Conservation (phyloP, 2,113 vertebrate genomes). For the Microcebus griseorufus region DNA sequence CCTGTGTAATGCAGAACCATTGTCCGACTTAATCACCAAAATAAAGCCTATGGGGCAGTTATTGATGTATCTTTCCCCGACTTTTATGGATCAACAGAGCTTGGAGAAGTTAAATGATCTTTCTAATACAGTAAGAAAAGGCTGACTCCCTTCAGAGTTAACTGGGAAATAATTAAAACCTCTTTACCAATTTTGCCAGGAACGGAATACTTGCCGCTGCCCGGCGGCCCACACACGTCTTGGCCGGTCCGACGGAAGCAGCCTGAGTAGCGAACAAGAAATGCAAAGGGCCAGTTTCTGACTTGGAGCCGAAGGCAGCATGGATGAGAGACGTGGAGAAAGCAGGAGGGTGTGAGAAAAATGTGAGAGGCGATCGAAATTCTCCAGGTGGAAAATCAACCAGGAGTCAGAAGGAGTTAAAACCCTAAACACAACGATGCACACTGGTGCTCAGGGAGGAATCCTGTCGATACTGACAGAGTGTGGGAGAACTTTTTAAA, state of each 20-base stretch:
- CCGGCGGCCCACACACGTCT: not conserved
- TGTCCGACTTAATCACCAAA: not conserved
- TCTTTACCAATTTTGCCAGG: not conserved
- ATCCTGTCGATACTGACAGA: not conserved
- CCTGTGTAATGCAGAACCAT: not conserved
- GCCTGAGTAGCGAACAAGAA: rapidly evolving
- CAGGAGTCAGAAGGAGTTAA: not conserved
- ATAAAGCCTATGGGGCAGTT: not conserved
- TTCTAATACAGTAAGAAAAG: not conserved
- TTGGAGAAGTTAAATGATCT: not conserved
- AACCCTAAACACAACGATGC: not conserved
- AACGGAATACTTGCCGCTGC: not conserved
- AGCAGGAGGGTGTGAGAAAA: rapidly evolving
- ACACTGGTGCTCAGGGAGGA: not conserved
- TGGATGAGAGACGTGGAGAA: not conserved
- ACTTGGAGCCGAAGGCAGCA: not conserved
- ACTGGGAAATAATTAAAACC: not conserved
- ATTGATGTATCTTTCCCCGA: not conserved
- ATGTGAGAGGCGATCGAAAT: rapidly evolving
- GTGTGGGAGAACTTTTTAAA: not conserved
- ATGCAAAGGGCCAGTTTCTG: not conserved
- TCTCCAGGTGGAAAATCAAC: not conserved
- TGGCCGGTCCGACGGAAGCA: not conserved
- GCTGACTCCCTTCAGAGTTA: not conserved
- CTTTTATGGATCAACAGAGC: not conserved